These are phyloP conservation scores for Myotis myotis DNA, from an alignment of 2,797 vertebrate species.

Conservation along the genomic window DNA sequence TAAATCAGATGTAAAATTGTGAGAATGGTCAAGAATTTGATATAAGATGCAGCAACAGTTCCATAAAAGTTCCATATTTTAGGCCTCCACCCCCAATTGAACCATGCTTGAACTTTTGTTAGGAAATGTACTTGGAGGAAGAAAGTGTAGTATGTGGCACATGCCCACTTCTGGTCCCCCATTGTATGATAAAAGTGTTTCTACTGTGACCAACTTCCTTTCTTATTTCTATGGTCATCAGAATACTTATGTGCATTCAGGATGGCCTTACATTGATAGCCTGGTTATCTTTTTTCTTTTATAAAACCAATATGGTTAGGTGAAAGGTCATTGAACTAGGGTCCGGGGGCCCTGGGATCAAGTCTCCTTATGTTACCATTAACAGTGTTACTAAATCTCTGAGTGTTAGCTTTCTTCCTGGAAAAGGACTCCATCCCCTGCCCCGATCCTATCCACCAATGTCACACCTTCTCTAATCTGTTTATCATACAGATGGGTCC, in stretches of 20 bases:
- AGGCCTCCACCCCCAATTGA: background rate
- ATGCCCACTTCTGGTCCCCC: background rate
- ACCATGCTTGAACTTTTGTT: slow-evolving; percentile 51
- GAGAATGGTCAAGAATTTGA: slow-evolving; percentile 45
- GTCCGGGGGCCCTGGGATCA: background rate
- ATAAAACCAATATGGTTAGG: background rate
- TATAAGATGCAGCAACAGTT: slow-evolving; percentile 38
- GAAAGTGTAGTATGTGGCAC: background rate
- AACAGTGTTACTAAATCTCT: background rate
- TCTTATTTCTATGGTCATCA: background rate
- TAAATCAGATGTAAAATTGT: slow-evolving; percentile 65
- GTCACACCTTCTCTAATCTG: background rate
- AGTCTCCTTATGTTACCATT: background rate
- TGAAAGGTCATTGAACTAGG: background rate
- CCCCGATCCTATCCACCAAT: rapidly evolving
- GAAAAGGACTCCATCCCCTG: background rate
- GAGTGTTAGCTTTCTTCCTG: background rate
- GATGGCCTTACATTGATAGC: background rate
- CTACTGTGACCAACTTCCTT: background rate
- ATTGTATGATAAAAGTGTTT: background rate
- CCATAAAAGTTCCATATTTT: slow-evolving; percentile 5
- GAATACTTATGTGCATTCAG: background rate
- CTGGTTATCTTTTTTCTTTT: background rate
- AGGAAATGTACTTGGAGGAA: background rate
- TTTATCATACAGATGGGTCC: background rate